Percentiles rank a stretch among this genome's conserved stretches.
phyloP scores from a whole-genome alignment of 2,888 invertebrate genomes.

The Agrilus biguttatus region DNA sequence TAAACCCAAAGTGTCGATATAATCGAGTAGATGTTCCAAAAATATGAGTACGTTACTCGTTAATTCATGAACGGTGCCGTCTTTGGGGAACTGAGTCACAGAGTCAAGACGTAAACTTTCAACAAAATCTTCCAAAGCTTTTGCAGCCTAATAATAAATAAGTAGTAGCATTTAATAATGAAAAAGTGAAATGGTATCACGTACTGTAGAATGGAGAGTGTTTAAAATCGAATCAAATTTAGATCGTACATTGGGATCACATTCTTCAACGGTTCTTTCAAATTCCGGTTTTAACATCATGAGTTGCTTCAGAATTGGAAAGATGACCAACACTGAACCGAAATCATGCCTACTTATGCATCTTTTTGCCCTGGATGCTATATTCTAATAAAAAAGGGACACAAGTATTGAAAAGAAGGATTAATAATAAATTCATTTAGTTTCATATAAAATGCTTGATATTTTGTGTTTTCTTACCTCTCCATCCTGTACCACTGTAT shows the following conservation, averaged over 20 bases:
- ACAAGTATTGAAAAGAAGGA: too few species aligned
- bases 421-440: not conserved
- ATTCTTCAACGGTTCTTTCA: slow-evolving; percentile 60
- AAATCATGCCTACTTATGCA: slow-evolving; percentile 67
- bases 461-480: slow-evolving; percentile 38
- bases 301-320: slow-evolving; percentile 69
- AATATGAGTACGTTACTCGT: slow-evolving; percentile 90
- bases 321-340: slow-evolving; percentile 63
- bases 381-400: slow-evolving; percentile 35
- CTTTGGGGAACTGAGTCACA: slow-evolving; percentile 75
- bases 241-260: slow-evolving; percentile 50
- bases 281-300: slow-evolving; percentile 64
- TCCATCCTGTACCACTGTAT: slow-evolving; percentile 71
- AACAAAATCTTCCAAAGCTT: slow-evolving; percentile 83
- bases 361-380: slow-evolving; percentile 58
- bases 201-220: slow-evolving; percentile 59
- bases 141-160: slow-evolving; percentile 56
- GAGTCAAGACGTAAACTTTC: slow-evolving; percentile 70
- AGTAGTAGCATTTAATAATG: not conserved
- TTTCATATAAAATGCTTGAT: not conserved
- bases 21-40: slow-evolving; percentile 71
- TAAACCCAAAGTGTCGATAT: slow-evolving; percentile 59
- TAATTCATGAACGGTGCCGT: slow-evolving; percentile 95
- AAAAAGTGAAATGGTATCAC: slow-evolving; percentile 15
- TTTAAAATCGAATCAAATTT: slow-evolving; percentile 62